Percentiles rank a stretch among this genome's conserved stretches.
phyloP scores from a whole-genome alignment of 2,113 vertebrate genomes.

The Tor tambroides region DNA sequence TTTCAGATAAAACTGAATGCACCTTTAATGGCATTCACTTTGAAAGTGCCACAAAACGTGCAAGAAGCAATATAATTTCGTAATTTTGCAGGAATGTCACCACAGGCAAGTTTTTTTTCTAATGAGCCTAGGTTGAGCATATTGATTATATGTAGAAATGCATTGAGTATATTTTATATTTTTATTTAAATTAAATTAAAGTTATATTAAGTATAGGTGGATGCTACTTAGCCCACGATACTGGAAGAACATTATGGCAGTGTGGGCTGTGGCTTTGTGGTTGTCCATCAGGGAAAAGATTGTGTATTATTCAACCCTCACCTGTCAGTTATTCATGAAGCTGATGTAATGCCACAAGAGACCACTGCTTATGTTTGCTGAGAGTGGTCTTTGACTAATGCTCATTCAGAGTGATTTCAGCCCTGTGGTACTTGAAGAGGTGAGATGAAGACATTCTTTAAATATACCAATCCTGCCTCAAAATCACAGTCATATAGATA shows the following conservation, averaged over 20 bases:
- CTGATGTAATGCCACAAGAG: slow-evolving; percentile 29
- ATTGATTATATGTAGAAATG: neutral
- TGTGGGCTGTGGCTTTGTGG: neutral
- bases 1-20: too few relatives aligned
- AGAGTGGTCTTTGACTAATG: slow-evolving; percentile 15
- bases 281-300: neutral
- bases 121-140: neutral
- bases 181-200: too few relatives aligned
- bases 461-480: neutral
- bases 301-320: too few relatives aligned
- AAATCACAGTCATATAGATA: neutral
- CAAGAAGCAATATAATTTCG: too few relatives aligned
- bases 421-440: neutral
- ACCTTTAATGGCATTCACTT: too few relatives aligned
- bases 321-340: slow-evolving; percentile 2
- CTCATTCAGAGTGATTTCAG: slow-evolving; percentile 1
- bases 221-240: neutral
- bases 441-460: neutral
- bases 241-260: neutral
- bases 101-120: too few relatives aligned
- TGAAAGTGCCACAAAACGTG: too few relatives aligned
- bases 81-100: too few relatives aligned
- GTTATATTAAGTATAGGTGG: neutral
- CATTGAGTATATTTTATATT: neutral
- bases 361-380: slow-evolving; percentile 21